Evolutionary conservation across 1,140 invertebrate genomes (phyloP), one percentile per base, ranked within the genome.

Genomic region (Antheraea mylitta): DNA sequence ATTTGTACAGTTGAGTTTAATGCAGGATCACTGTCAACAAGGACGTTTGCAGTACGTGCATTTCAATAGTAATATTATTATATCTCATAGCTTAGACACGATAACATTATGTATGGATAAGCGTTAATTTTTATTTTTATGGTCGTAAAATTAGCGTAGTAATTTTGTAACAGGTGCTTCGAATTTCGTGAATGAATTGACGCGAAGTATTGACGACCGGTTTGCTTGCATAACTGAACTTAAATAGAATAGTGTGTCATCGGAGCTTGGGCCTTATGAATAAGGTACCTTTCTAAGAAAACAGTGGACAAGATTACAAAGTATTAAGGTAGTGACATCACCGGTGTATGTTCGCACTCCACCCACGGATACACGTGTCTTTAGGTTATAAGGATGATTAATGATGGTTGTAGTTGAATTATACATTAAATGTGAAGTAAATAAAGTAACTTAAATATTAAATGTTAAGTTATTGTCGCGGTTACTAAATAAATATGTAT

Each of bases 281-380:
- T 71, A 68, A 58, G 67, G 66, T 67, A 64, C 72, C 42, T 77
- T 77, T 76, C 76, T 72, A 68, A 79, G 78, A 77, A 74, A 71
- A 72, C 37, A 74, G 78, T 78, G 83, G 85, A 85, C 76, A 82
- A 81, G 73, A 85, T 85, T 79, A 70, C 71, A 63, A 73, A 77
- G 80, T 86, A 78, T 74, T 73, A 78, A 74, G 69, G 74, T 86
- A 87, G 88, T 89, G 88, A 91, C 88, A 91, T 91, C 88, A 91
- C 78, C 73, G 75, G 78, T 80, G 78, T 79, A 78, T 82, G 81
- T 84, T 83, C 80, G 79, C 82, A 85, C 85, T 81, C 80, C 86
- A 75, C 88, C 84, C 79, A 87, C 88, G 69, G 72, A 58, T 59
- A 79, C 87, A 87, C 85, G 86, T 90, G 86, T 80, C 73, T 78